Conservation (phyloP, 2,797 vertebrate genomes). For the Kryptolebias ocellatus region DNA sequence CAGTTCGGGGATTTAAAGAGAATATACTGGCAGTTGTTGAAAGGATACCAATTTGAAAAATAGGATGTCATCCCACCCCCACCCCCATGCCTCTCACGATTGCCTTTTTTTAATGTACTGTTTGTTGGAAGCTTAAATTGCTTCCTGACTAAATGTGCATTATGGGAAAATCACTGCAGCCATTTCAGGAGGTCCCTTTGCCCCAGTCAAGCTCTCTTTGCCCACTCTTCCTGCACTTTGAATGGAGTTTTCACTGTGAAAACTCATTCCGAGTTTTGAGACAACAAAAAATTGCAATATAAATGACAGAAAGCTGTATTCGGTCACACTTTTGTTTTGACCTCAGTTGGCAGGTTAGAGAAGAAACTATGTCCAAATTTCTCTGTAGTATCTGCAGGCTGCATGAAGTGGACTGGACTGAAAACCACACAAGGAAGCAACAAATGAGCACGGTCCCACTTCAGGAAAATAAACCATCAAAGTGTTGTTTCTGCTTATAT, state of each 20-base stretch:
- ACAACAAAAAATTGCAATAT: conserved; percentile 17
- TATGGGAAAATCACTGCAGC: conserved; percentile 17
- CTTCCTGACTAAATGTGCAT: conserved; percentile 35
- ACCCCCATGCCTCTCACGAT: conserved; percentile 16
- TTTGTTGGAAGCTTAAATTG: conserved; percentile 38
- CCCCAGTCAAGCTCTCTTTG: neutral
- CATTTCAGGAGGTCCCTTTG: conserved; percentile 17
- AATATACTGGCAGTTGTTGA: conserved; percentile 43
- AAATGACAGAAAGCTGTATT: conserved; percentile 39
- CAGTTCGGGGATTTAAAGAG: conserved; percentile 55
- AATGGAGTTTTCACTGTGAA: conserved; percentile 18
- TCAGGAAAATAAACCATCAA: conserved; percentile 45
- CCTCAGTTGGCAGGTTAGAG: conserved; percentile 28
- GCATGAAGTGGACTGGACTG: conserved; percentile 30
- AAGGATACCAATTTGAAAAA: conserved; percentile 52
- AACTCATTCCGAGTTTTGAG: conserved; percentile 11
- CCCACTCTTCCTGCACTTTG: conserved; percentile 12
- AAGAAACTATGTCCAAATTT: conserved; percentile 30
- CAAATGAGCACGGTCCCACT: conserved; percentile 56
- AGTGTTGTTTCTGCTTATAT: conserved; percentile 30
- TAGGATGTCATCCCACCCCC: conserved; percentile 5
- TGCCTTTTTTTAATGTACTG: conserved; percentile 34
- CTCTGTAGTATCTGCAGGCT: conserved; percentile 22
- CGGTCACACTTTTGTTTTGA: conserved; percentile 27
- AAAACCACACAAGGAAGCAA: conserved; percentile 63